Evolutionary conservation across 2,888 invertebrate genomes (phyloP).

Genomic region (Cryptus armator): DNA sequence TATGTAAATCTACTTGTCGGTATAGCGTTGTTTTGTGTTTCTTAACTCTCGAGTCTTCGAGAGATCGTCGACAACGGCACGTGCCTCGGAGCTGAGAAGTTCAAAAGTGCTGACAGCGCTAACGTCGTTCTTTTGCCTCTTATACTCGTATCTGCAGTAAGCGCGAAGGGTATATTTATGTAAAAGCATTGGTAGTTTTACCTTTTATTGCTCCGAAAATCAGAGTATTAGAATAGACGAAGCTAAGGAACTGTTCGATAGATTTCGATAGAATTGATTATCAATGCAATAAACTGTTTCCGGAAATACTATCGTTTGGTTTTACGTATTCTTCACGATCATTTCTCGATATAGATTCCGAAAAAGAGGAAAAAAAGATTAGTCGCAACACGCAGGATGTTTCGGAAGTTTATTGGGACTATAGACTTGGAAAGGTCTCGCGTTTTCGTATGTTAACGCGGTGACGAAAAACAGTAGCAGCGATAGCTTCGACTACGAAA

Average conservation of each 20-base stretch:
- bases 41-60: constrained; percentile 24
- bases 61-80: constrained; percentile 63
- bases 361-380: background rate
- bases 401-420: too few relatives aligned
- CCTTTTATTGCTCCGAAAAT: background rate
- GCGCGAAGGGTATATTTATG: constrained; percentile 21
- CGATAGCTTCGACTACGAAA: constrained; percentile 52
- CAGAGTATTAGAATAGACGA: background rate
- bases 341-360: background rate
- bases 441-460: constrained; percentile 6
- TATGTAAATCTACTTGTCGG: constrained; percentile 22
- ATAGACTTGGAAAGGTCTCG: background rate
- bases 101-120: constrained; percentile 66
- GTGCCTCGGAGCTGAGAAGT: constrained; percentile 61
- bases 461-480: constrained; percentile 22
- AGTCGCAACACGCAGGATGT: background rate
- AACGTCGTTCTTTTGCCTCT: constrained; percentile 33
- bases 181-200: constrained; percentile 11
- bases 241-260: background rate
- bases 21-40: constrained; percentile 22
- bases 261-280: background rate
- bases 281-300: background rate
- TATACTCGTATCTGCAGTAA: background rate
- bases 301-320: background rate
- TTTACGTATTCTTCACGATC: background rate